These are phyloP conservation scores for Erpetoichthys calabaricus DNA, from an alignment of 2,797 vertebrate genomes.

Conservation along the genomic window DNA sequence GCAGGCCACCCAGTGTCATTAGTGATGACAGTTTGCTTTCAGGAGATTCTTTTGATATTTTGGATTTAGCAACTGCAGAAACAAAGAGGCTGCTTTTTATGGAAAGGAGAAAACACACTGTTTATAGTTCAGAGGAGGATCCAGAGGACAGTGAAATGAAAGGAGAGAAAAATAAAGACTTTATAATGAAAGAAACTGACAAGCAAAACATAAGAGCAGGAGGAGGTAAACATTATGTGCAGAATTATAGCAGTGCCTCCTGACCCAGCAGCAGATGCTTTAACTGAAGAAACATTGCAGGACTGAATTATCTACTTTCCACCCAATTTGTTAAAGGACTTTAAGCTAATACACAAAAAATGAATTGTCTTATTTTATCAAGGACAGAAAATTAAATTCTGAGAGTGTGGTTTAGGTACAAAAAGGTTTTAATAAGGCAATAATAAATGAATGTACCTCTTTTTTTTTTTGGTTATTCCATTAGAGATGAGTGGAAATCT, in stretches of 20 bases:
- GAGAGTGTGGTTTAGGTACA: too few relatives aligned
- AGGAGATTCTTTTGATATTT: constrained; percentile 52
- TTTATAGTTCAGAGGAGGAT: constrained; percentile 41
- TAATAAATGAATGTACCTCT: too few relatives aligned
- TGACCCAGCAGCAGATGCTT: background rate
- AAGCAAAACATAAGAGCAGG: too few relatives aligned
- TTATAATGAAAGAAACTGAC: constrained; percentile 6
- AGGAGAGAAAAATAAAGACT: constrained; percentile 1
- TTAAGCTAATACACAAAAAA: too few relatives aligned
- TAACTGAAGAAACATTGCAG: background rate
- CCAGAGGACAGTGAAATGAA: constrained; percentile 20
- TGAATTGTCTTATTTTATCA: too few relatives aligned
- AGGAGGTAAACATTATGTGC: background rate
- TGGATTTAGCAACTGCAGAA: constrained; percentile 42
- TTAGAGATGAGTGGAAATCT: too few relatives aligned
- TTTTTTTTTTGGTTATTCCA: too few relatives aligned
- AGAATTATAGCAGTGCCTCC: constrained; percentile 1
- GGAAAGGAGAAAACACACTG: constrained; percentile 18
- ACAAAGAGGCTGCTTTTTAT: constrained; percentile 33
- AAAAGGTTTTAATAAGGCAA: too few relatives aligned
- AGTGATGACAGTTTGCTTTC: constrained; percentile 63
- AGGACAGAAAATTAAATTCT: too few relatives aligned
- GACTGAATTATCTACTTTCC: background rate
- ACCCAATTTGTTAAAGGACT: background rate
- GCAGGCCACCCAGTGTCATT: constrained; percentile 52